Evolutionary conservation across 1,140 invertebrate genomes (phyloP).

Genomic region (Nixonia krombeini): DNA sequence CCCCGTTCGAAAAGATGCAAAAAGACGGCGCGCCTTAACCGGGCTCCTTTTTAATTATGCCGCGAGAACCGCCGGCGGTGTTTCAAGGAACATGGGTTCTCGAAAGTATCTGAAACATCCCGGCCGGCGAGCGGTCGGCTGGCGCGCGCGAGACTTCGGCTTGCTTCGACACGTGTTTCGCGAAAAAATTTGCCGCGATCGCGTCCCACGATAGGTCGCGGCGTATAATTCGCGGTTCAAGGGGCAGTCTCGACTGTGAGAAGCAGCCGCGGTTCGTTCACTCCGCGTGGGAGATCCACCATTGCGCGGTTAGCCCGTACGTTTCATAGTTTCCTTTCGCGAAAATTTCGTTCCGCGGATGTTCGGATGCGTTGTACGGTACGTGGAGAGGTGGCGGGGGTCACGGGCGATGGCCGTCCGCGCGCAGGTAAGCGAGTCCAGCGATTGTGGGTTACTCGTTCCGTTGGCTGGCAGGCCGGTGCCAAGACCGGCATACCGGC

Average conservation of each 20-base stretch:
- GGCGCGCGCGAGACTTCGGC: slow-evolving; percentile 30
- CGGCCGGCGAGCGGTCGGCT: no score
- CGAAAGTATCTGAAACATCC: no score
- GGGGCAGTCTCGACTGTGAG: slow-evolving; percentile 13
- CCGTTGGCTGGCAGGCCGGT: slow-evolving; percentile 19
- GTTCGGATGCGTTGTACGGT: slow-evolving; percentile 41
- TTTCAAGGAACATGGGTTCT: no score
- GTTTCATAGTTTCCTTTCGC: slow-evolving; percentile 38
- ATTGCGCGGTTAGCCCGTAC: no score
- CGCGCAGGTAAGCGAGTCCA: no score
- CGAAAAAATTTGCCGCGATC: slow-evolving; percentile 55
- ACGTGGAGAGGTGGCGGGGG: no score
- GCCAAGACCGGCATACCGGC: slow-evolving; percentile 14
- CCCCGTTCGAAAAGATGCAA: no score
- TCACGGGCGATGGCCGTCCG: no score
- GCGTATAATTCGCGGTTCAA: slow-evolving; percentile 33
- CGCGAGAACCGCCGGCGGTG: no score
- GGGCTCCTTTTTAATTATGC: no score
- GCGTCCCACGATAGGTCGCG: slow-evolving; percentile 36
- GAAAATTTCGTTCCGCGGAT: slow-evolving; percentile 44
- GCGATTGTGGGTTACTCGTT: slow-evolving; percentile 33
- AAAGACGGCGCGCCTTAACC: no score
- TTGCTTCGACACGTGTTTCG: slow-evolving; percentile 53
- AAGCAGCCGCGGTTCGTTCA: slow-evolving; percentile 8
- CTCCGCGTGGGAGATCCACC: no score